Evolutionary conservation across 1,140 invertebrate species (phyloP).

Genomic region (Batillaria attramentaria): DNA sequence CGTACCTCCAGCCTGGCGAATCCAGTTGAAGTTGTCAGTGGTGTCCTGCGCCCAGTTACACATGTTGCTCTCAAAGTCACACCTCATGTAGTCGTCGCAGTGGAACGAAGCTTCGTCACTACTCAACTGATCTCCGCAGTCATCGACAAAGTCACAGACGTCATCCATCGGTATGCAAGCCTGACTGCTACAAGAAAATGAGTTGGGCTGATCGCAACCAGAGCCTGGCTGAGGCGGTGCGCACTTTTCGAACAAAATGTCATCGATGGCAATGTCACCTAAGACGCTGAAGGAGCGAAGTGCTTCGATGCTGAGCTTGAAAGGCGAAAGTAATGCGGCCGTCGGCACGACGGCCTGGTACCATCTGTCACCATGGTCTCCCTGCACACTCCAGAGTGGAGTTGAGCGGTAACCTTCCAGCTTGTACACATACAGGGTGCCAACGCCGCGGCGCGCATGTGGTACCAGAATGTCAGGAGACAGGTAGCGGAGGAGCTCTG

Average conservation of each 20-base stretch:
- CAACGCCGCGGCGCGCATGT: constrained; percentile 79
- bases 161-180: constrained; percentile 33
- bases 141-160: constrained; percentile 67
- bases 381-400: constrained; percentile 37
- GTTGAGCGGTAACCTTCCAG: constrained; percentile 44
- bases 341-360: constrained; percentile 54
- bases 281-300: constrained; percentile 67
- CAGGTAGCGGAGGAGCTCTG: constrained; percentile 54
- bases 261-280: constrained; percentile 86
- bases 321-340: constrained; percentile 52
- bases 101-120: constrained; percentile 59
- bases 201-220: constrained; percentile 49
- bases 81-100: constrained; percentile 15
- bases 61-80: constrained; percentile 58
- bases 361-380: constrained; percentile 60
- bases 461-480: constrained; percentile 76
- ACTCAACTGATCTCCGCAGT: constrained; percentile 71
- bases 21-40: constrained; percentile 65
- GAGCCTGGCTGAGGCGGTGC: constrained; percentile 48
- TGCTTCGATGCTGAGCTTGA: constrained; percentile 60
- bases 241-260: constrained; percentile 76
- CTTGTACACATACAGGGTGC: constrained; percentile 46
- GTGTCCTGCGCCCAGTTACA: constrained; percentile 64
- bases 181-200: constrained; percentile 45
- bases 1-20: constrained; percentile 49